These are phyloP conservation scores for Babylonia areolata DNA, from an alignment of 1,140 invertebrate species.

Conservation along the genomic window DNA sequence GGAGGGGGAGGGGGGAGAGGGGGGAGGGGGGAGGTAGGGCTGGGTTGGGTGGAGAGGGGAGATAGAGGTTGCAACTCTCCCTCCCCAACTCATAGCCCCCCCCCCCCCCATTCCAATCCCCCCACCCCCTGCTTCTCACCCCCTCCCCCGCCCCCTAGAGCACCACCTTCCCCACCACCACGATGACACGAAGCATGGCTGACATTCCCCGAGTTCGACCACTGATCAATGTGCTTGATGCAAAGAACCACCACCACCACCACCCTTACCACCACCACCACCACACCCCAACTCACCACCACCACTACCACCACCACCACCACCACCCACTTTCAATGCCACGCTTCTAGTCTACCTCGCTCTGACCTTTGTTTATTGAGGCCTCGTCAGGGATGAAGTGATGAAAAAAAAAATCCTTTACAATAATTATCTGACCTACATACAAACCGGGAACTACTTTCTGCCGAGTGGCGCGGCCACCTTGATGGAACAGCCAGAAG, in stretches of 20 bases:
- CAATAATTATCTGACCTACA: slow-evolving; percentile 43
- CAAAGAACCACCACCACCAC: slow-evolving; percentile 17
- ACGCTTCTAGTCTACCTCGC: slow-evolving; percentile 21
- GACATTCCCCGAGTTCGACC: slow-evolving; percentile 23
- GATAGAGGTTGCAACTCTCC: neutral
- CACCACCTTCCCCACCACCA: neutral
- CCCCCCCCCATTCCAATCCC: neutral
- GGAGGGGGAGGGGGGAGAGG: neutral
- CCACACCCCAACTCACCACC: too few species aligned
- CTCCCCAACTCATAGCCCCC: neutral
- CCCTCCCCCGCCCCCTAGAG: neutral
- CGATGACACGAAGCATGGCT: slow-evolving; percentile 18
- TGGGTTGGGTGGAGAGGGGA: neutral
- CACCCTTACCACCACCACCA: neutral
- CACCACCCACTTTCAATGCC: slow-evolving; percentile 2
- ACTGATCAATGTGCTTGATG: slow-evolving; percentile 30
- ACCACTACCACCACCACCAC: neutral
- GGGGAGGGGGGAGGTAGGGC: neutral
- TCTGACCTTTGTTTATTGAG: slow-evolving; percentile 33
- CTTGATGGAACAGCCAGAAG: slow-evolving; percentile 28
- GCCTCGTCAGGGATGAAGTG: slow-evolving; percentile 31
- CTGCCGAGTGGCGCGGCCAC: slow-evolving; percentile 34
- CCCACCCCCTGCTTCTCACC: neutral
- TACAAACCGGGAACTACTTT: slow-evolving; percentile 36
- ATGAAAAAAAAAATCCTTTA: slow-evolving; percentile 38